Evolutionary conservation across 2,113 vertebrate genomes (phyloP), one percentile per base, ranked within the genome.

Genomic region (Heloderma charlesbogerti): DNA sequence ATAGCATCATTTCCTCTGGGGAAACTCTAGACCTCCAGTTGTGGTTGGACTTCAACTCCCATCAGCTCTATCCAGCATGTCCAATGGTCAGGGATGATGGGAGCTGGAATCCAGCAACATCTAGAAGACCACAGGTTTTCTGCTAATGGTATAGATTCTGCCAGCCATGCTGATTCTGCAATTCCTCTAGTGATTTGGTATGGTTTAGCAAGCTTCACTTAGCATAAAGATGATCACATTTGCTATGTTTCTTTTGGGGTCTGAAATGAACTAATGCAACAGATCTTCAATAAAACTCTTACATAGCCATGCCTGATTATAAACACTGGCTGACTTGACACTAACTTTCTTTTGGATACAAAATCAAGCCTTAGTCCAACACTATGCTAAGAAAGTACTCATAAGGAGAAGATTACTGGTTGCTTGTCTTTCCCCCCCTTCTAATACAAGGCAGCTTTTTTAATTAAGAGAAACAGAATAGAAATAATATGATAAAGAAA

Each of bases 401-500:
- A 45, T 22, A 60, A 45, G 3, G 72, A 63, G 69, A 8, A 29
- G 6, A 29, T 4, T 25, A 31, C 7, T 10, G 20, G 1, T 48
- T 78, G 69, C 91, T 82, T 72, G 27, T 5, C 69, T 51, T 48
- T 63, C 92, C 74, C 83, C 86, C 75, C 67, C 63, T 72, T 54
- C 78, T 87, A 15, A 3, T 89, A 89, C 45, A 79, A 79, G 78
- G 85, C 87, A n/a, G 4, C 31, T 89, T 95, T 86, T 92, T 89
- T 91, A 92, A 91, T 89, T 0, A 66, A 66, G 29, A 48, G 40
- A 77, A 89, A 85, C 54, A 95, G 84, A 88, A 93, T 94, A 93
- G 51, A 90, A 93, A 87, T 84, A 89, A 86, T 89, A 45, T 90
- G 88, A 82, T 31, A 22, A 94, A 92, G 91, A 15, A 94, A 92